Evolutionary conservation across 2,888 invertebrate genomes (phyloP).

Genomic region (Drosophila eohydei): DNA sequence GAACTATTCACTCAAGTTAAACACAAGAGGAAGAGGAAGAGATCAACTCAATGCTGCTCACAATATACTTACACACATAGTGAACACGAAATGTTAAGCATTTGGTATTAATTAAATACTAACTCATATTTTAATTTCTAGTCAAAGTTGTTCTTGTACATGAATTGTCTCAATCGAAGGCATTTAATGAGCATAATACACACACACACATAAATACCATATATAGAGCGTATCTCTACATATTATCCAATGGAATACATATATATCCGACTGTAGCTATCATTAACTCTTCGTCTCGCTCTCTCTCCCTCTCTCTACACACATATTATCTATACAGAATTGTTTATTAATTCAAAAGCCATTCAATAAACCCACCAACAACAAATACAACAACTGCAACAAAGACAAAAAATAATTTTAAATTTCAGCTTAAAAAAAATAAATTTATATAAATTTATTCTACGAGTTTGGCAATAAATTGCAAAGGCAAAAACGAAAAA

Average conservation of each 20-base stretch:
- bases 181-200: slow-evolving; percentile 41
- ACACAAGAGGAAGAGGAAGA: slow-evolving; percentile 16
- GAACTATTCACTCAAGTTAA: slow-evolving; percentile 18
- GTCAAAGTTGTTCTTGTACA: slow-evolving; percentile 62
- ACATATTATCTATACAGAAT: slow-evolving; percentile 6
- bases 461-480: slow-evolving; percentile 51
- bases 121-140: slow-evolving; percentile 65
- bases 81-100: slow-evolving; percentile 35
- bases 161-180: slow-evolving; percentile 33
- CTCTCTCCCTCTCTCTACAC: slow-evolving; percentile 13
- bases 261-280: slow-evolving; percentile 22
- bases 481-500: slow-evolving; percentile 13
- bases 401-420: slow-evolving; percentile 10
- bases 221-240: slow-evolving; percentile 14
- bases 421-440: slow-evolving; percentile 1
- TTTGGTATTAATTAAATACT: slow-evolving; percentile 55
- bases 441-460: neutral
- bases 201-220: slow-evolving; percentile 13
- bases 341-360: slow-evolving; percentile 42
- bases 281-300: slow-evolving; percentile 14
- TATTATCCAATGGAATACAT: slow-evolving; percentile 11
- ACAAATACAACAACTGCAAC: slow-evolving; percentile 11
- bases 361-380: slow-evolving; percentile 51
- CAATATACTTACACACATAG: slow-evolving; percentile 20
- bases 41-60: slow-evolving; percentile 40